These are phyloP conservation scores for Cardiocondyla obscurior DNA, from an alignment of 1,140 invertebrate genomes.

Conservation along the genomic window DNA sequence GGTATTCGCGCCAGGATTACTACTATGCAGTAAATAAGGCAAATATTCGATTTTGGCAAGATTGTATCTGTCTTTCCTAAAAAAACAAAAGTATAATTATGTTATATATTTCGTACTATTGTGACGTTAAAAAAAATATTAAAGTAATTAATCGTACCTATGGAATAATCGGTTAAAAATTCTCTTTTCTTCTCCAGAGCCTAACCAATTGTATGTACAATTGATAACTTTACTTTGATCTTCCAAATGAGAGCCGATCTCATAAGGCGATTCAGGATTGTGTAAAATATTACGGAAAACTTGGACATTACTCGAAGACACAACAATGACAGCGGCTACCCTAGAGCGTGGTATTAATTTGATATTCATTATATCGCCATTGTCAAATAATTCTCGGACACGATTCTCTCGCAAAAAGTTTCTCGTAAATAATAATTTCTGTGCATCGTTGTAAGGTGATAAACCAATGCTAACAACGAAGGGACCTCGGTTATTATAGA, in stretches of 20 bases:
- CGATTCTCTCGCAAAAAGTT: conserved; percentile 95
- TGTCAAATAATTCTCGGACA: conserved; percentile 94
- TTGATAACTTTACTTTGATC: conserved; percentile 97
- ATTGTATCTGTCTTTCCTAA: conserved; percentile 94
- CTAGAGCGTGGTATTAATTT: conserved; percentile 93
- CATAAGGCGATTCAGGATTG: conserved; percentile 95
- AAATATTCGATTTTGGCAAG: conserved; percentile 94
- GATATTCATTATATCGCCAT: conserved; percentile 85
- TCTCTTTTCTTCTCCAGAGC: conserved; percentile 89
- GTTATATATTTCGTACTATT: background rate
- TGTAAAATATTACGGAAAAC: conserved; percentile 96
- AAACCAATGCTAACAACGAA: conserved; percentile 95
- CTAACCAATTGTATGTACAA: conserved; percentile 97
- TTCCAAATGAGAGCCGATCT: conserved; percentile 97
- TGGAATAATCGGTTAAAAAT: conserved; percentile 94
- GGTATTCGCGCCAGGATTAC: conserved; percentile 92
- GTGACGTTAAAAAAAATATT: background rate
- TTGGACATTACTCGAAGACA: conserved; percentile 95
- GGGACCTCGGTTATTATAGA: conserved; percentile 92
- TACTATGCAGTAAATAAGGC: conserved; percentile 93
- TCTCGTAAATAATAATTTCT: conserved; percentile 93
- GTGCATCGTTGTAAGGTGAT: conserved; percentile 92
- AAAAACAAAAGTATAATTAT: conserved; percentile 38
- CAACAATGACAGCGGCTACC: conserved; percentile 94
- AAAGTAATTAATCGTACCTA: conserved; percentile 81